Base-by-base conservation (phyloP, 1,140 invertebrate genomes). In the Zaprionus capensis region DNA sequence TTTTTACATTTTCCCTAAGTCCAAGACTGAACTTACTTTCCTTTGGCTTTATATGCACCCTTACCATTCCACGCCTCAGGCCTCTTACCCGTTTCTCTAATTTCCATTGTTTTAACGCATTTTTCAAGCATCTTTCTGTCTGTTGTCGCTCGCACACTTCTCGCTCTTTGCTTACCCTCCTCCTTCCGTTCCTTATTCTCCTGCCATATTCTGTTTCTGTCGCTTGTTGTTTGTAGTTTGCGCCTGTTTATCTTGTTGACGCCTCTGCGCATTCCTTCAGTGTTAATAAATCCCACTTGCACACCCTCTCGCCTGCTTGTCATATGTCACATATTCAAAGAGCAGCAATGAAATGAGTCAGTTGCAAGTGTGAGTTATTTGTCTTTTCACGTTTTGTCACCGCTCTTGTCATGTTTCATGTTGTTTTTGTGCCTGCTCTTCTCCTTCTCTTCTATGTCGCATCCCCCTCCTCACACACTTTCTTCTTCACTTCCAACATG, bases 361-460 rank as follows among this genome's bases (percentile, higher is more conserved):
- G 80, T 83, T 83, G 64, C 80, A 80, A 88, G 83, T 88, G 83
- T 87, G 83, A 86, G 83, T 74, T 87, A 88, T 87, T 87, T 87
- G 83, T 81, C 80, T 86, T 87, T 76, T 76, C 65, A 76, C 65
- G 68, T 71, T 75, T 82, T 84, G 81, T 81, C 78, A 85, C 81
- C 80, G 82, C 69, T 76, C 62, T 72, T 67, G 74, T 76, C 66
- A 75, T 75, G 72, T 75, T 75, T 70, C 72, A 62, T 74, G 71
- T 74, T 69, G 71, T 69, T 69, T 56, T 53, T 56, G 46, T n/a
- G 24, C 24, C 41, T 68, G 36, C 57, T 59, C 24, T 14, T 12
- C 44, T 3, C 44, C 49, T 49, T 24, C 34, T 24, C 36, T 11
- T 17, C 56, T 22, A n/a, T 38, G 41, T 22, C n/a, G n/a, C 46